Base-by-base conservation (phyloP, 2,113 vertebrate species). In the Tupaia chinensis region DNA sequence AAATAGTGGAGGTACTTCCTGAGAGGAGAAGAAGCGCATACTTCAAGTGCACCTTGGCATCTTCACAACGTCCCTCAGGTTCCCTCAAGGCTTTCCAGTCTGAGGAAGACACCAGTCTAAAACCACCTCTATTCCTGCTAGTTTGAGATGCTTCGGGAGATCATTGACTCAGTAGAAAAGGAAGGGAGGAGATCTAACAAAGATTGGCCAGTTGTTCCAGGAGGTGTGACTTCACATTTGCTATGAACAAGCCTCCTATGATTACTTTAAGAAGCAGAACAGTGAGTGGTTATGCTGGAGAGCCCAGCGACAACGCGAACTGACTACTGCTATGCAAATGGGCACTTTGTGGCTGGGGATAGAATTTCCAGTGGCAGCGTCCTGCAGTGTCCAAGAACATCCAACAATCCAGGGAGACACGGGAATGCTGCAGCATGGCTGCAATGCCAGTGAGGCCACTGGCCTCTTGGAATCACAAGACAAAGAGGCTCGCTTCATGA, bases 261-360 rank as follows among this genome's bases (percentile, higher is more conserved):
- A 95, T 96, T 32, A 74, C 78, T 93, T 91, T 93, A 85, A 93
- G 88, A 95, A 94, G 94, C 87, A 96, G 82, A 76, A 94, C 73
- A 61, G 76, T 77, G 82, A 81, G 68, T 83, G 68, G 68, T 80
- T 93, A 84, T 88, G 73, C 72, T 56, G 61, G 94, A 53, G 73
- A 93, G 78, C 94, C 72, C 86, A 72, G 73, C 91, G 92, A 94
- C 92, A 89, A 92, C 83, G 88, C 8, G 27, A 76, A 53, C 73
- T 63, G 79, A 66, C 79, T 91, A 93, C 87, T 93, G 78, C 78
- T 88, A 14, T 68, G 60, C 44, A 2, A 93, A 96, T 91, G 94
- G 86, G 72, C 23, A 93, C 92, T 95, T 73, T 53, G 87, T 77
- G 94, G 95, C 88, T 87, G 91, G 82, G 86, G 82, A 91, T 94